Percentiles rank a stretch among this genome's conserved stretches.
Conservation (phyloP, 2,113 vertebrate species). For the Cebidichthys violaceus region DNA sequence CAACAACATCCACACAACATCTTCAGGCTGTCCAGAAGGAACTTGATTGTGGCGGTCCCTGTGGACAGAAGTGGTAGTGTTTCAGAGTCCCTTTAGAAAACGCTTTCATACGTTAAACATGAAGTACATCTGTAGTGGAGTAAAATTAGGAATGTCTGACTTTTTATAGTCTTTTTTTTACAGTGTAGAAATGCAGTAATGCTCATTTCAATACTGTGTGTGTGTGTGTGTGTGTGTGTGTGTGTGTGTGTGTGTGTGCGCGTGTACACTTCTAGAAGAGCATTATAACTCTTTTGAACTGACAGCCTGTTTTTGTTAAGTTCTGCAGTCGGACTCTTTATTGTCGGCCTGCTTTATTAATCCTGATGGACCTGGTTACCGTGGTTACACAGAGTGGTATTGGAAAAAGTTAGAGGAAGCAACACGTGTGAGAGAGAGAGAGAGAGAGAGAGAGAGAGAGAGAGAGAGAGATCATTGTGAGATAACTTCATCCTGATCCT, state of each 20-base stretch:
- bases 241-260: not conserved
- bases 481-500: not conserved
- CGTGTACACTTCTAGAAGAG: too few relatives aligned
- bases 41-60: not conserved
- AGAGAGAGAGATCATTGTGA: not conserved
- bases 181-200: not conserved
- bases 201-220: too few relatives aligned
- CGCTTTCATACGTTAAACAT: too few relatives aligned
- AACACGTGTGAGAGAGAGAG: too few relatives aligned
- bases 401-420: not conserved
- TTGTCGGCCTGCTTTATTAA: not conserved
- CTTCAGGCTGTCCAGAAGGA: not conserved
- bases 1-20: too few relatives aligned
- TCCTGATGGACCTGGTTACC: conserved; percentile 9
- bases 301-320: conserved; percentile 14
- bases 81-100: not conserved
- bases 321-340: conserved; percentile 9
- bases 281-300: not conserved
- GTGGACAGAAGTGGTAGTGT: not conserved
- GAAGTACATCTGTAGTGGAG: not conserved
- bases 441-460: too few relatives aligned
- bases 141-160: not conserved
- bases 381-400: not conserved
- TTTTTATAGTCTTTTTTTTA: not conserved
- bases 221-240: too few relatives aligned